These are phyloP conservation scores for Aphelinus certus DNA, from an alignment of 1,140 invertebrate genomes.

Conservation along the genomic window DNA sequence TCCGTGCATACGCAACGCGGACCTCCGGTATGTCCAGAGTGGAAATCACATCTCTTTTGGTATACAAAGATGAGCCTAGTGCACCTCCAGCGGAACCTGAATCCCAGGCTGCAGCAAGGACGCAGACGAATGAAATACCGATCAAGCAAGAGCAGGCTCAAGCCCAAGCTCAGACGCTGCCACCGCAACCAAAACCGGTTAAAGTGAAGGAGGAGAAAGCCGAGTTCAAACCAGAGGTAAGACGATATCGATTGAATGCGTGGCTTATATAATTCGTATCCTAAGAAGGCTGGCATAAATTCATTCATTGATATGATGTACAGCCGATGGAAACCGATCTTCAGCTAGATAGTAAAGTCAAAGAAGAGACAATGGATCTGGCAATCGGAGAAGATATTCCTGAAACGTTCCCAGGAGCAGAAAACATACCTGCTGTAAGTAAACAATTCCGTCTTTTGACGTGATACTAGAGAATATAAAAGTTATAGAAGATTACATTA, in stretches of 20 bases:
- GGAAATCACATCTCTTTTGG: conserved; percentile 49
- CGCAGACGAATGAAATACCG: too few species aligned
- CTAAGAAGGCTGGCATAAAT: too few species aligned
- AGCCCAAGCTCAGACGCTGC: conserved; percentile 14
- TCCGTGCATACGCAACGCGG: conserved; percentile 42
- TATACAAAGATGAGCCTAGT: conserved; percentile 44
- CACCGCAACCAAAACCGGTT: conserved; percentile 12
- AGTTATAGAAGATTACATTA: background rate
- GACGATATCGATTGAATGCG: background rate
- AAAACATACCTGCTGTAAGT: conserved; percentile 62
- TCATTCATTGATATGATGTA: background rate
- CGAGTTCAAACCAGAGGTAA: conserved; percentile 49
- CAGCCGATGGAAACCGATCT: conserved; percentile 59
- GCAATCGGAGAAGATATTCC: conserved; percentile 55
- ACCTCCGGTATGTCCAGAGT: conserved; percentile 43
- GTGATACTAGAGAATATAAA: background rate
- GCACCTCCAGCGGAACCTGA: background rate
- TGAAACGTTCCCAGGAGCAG: conserved; percentile 59
- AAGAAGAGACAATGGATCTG: conserved; percentile 43
- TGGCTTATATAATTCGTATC: too few species aligned
- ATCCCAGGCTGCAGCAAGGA: background rate
- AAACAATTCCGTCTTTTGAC: background rate
- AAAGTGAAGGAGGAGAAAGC: background rate
- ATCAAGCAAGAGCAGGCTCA: background rate
- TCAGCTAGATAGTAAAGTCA: conserved; percentile 44